Percentiles rank a stretch among this genome's conserved stretches.
These are phyloP conservation scores for Psammodynastes pulverulentus DNA, from an alignment of 2,113 vertebrate genomes.

Conservation along the genomic window DNA sequence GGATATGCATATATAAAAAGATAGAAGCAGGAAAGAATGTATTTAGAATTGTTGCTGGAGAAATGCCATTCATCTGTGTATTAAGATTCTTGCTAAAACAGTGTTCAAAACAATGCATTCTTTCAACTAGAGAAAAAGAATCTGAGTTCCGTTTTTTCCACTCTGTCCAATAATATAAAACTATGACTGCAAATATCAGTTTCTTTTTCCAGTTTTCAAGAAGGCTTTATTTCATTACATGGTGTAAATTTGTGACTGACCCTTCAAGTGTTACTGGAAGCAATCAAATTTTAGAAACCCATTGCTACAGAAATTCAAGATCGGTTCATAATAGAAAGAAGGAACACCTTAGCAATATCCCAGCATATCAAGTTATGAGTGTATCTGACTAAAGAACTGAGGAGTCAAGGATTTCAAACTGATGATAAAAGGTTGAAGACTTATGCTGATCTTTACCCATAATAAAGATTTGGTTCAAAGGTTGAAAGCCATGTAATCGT, in stretches of 20 bases:
- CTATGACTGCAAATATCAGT: neutral
- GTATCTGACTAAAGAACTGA: neutral
- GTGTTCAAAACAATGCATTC: slow-evolving; percentile 23
- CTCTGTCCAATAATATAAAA: neutral
- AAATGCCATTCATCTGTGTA: slow-evolving; percentile 24
- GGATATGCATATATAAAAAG: slow-evolving; percentile 46
- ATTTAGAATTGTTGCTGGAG: slow-evolving; percentile 40
- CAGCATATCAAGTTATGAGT: neutral
- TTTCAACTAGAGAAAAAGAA: neutral
- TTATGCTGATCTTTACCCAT: neutral
- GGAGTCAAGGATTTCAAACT: neutral
- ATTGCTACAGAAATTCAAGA: neutral
- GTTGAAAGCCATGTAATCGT: neutral
- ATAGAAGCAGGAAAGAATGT: neutral
- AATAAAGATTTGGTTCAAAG: neutral
- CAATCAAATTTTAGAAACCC: neutral
- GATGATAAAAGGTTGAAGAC: neutral
- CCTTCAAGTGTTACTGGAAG: neutral
- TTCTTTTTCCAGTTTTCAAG: neutral
- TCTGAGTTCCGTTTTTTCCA: neutral
- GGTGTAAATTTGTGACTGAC: neutral
- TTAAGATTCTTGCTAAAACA: slow-evolving; percentile 48
- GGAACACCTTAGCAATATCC: neutral
- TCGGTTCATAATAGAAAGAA: neutral
- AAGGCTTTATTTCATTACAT: neutral